phyloP scores from a whole-genome alignment of 2,113 vertebrate species.

The Bujurquina vittata region DNA sequence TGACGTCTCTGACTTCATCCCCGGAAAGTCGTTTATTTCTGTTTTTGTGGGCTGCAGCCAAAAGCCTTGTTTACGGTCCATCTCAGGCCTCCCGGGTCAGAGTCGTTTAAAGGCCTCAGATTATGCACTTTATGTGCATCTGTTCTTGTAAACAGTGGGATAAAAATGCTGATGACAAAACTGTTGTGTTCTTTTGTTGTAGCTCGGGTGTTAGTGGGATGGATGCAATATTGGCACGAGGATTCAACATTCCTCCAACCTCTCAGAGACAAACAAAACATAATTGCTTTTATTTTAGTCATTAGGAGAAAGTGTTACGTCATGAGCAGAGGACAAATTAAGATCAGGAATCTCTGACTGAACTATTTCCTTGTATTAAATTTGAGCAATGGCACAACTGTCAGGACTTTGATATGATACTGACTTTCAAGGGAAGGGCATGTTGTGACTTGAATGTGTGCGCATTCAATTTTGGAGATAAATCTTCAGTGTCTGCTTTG shows the following conservation, averaged over 20 bases:
- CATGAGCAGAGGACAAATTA: not conserved
- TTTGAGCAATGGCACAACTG: not conserved
- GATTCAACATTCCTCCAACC: not conserved
- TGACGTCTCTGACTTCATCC: not conserved
- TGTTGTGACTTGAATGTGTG: too few relatives aligned
- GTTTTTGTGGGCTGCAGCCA: conserved; percentile 3
- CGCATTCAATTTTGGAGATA: too few relatives aligned
- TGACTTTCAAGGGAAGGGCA: too few relatives aligned
- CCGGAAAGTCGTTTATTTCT: conserved; percentile 7
- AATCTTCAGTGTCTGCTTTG: not conserved
- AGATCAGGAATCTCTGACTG: not conserved
- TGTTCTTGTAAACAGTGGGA: not conserved
- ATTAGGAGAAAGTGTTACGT: not conserved
- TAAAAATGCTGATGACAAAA: not conserved
- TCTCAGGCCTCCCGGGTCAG: not conserved
- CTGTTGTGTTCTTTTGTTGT: not conserved
- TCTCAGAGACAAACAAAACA: not conserved
- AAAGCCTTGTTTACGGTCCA: not conserved
- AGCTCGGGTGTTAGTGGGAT: not conserved
- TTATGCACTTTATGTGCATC: not conserved
- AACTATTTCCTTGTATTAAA: not conserved
- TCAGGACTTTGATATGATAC: not conserved
- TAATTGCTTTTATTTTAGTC: not conserved
- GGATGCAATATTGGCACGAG: not conserved
- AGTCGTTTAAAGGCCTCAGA: not conserved